Evolutionary conservation across 2,888 invertebrate species (phyloP).

Genomic region (Drosophila merina): DNA sequence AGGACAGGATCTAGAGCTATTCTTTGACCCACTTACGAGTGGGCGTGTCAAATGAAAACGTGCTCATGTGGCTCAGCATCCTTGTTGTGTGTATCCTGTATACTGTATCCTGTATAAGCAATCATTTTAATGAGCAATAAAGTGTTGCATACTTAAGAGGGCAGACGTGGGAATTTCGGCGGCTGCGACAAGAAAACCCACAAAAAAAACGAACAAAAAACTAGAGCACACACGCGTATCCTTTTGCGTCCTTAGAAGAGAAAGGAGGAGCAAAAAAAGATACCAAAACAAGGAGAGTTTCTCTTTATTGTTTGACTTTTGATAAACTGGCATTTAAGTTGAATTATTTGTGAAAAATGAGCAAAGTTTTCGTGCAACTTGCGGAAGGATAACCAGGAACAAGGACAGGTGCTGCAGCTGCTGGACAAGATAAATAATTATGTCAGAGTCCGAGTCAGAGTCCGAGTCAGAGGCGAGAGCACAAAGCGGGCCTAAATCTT

Average conservation of each 20-base stretch:
- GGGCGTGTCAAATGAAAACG: conserved; percentile 25
- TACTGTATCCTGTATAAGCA: conserved; percentile 21
- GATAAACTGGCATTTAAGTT: conserved; percentile 64
- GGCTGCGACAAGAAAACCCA: conserved; percentile 33
- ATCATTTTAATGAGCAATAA: conserved; percentile 69
- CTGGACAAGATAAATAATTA: conserved; percentile 21
- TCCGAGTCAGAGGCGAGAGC: too few relatives aligned
- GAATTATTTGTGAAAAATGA: conserved; percentile 56
- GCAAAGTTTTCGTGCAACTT: conserved; percentile 44
- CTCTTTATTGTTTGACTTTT: conserved; percentile 54
- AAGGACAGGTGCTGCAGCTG: conserved; percentile 9
- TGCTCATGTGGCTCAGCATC: conserved; percentile 7
- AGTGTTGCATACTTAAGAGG: conserved; percentile 69
- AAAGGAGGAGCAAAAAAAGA: not conserved
- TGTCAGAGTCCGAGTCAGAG: conserved; percentile 5
- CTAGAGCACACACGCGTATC: conserved; percentile 22
- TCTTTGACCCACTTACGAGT: conserved; percentile 26
- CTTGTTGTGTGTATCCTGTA: too few relatives aligned
- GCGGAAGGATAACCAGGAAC: not conserved
- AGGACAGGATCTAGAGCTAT: not conserved
- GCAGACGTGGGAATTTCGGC: conserved; percentile 50
- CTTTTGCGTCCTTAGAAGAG: conserved; percentile 7
- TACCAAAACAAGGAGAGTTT: conserved; percentile 2
- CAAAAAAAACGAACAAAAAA: conserved; percentile 4
- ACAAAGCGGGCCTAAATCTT: conserved; percentile 6